phyloP scores from a whole-genome alignment of 2,113 vertebrate species.

The Sapajus apella region DNA sequence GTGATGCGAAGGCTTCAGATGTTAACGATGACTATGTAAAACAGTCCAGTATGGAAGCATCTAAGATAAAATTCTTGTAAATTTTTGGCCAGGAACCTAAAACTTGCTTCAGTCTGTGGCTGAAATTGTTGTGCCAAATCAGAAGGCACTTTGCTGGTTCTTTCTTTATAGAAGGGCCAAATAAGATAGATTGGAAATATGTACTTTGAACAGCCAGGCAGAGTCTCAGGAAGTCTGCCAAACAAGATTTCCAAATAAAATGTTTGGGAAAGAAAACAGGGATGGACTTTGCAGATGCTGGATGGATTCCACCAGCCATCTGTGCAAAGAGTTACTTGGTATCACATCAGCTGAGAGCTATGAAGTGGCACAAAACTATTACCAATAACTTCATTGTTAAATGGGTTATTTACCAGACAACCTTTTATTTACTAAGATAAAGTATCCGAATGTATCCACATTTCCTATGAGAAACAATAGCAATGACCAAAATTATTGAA shows the following conservation, averaged over 20 bases:
- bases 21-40: slow-evolving; percentile 65
- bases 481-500: slow-evolving; percentile 77
- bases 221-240: slow-evolving; percentile 69
- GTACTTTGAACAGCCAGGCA: slow-evolving; percentile 68
- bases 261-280: slow-evolving; percentile 67
- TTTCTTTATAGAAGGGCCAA: slow-evolving; percentile 63
- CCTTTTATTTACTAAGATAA: slow-evolving; percentile 54
- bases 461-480: slow-evolving; percentile 61
- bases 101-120: slow-evolving; percentile 44
- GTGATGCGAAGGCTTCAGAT: slow-evolving; percentile 18
- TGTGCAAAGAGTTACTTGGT: slow-evolving; percentile 63
- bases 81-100: slow-evolving; percentile 65
- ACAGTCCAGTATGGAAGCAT: slow-evolving; percentile 65
- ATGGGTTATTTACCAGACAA: slow-evolving; percentile 43
- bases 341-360: slow-evolving; percentile 33
- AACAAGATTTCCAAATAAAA: slow-evolving; percentile 75
- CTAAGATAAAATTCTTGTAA: slow-evolving; percentile 63
- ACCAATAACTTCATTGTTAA: slow-evolving; percentile 27
- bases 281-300: slow-evolving; percentile 60
- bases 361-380: neutral
- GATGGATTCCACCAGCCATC: slow-evolving; percentile 61
- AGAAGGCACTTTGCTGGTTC: slow-evolving; percentile 18
- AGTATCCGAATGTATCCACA: neutral
- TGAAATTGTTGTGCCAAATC: slow-evolving; percentile 66
- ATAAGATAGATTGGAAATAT: slow-evolving; percentile 68